Evolutionary conservation across 1,140 invertebrate species (phyloP).

Genomic region (Samia ricini): DNA sequence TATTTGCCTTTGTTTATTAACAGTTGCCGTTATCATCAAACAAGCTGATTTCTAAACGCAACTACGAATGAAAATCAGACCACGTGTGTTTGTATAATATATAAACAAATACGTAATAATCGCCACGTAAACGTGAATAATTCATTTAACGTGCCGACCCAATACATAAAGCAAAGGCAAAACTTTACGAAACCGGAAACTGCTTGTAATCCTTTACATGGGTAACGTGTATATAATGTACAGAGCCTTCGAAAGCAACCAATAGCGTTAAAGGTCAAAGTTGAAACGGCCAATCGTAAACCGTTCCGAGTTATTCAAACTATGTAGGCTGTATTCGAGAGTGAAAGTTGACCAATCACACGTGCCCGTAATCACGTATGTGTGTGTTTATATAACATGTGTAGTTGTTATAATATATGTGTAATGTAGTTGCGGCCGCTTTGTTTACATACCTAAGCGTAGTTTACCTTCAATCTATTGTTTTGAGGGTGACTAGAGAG

Average conservation of each 20-base stretch:
- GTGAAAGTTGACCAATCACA: slow-evolving; percentile 61
- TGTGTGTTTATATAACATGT: slow-evolving; percentile 44
- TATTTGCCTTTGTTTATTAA: no score
- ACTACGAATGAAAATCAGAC: no score
- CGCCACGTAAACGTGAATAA: background rate
- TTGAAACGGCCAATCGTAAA: slow-evolving; percentile 52
- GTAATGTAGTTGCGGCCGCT: background rate
- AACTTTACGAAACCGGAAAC: slow-evolving; percentile 1
- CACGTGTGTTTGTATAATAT: no score
- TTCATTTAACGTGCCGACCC: background rate
- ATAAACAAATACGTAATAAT: no score
- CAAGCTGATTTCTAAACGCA: no score
- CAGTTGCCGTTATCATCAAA: no score
- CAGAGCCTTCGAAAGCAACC: no score
- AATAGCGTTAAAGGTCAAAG: slow-evolving; percentile 63
- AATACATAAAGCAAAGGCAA: background rate
- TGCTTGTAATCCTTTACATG: background rate
- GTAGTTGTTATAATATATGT: background rate
- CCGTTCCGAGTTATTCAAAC: slow-evolving; percentile 49
- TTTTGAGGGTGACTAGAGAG: background rate
- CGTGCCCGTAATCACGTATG: slow-evolving; percentile 29
- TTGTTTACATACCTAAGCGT: background rate
- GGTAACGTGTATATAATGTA: background rate
- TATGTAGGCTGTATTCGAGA: slow-evolving; percentile 66
- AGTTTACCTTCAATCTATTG: background rate